Evolutionary conservation across 2,888 invertebrate genomes (phyloP).

Genomic region (Hecatera dysodea): DNA sequence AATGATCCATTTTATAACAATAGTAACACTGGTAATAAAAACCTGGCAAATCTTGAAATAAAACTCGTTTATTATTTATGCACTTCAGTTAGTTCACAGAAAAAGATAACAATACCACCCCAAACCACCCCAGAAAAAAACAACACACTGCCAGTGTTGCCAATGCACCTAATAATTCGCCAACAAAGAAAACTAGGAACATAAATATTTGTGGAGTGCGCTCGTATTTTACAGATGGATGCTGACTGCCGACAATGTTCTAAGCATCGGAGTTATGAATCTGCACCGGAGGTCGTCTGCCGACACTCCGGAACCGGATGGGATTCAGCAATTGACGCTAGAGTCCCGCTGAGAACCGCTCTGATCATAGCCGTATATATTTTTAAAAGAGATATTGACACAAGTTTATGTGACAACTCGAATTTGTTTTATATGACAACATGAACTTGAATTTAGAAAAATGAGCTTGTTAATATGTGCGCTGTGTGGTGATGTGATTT

Average conservation of each 20-base stretch:
- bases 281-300: slow-evolving; percentile 80
- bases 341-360: slow-evolving; percentile 79
- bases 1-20: too few relatives aligned
- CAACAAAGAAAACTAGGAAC: slow-evolving; percentile 70
- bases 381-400: slow-evolving; percentile 73
- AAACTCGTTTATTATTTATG: background rate
- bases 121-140: slow-evolving; percentile 9
- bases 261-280: slow-evolving; percentile 81
- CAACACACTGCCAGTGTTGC: slow-evolving; percentile 14
- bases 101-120: background rate
- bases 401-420: slow-evolving; percentile 68
- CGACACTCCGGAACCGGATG: slow-evolving; percentile 85
- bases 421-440: slow-evolving; percentile 66
- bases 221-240: slow-evolving; percentile 80
- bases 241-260: slow-evolving; percentile 79
- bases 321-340: slow-evolving; percentile 87
- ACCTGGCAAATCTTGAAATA: background rate
- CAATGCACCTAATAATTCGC: slow-evolving; percentile 65
- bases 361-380: slow-evolving; percentile 71
- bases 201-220: slow-evolving; percentile 76
- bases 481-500: slow-evolving; percentile 2
- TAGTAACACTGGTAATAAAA: too few relatives aligned
- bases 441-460: slow-evolving; percentile 51
- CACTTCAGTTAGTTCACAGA: background rate
- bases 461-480: background rate